A percentile compares a stretch with the other conserved stretches of the same genome.
phyloP scores from a whole-genome alignment of 2,797 vertebrate genomes.

The Eulemur coronatus region DNA sequence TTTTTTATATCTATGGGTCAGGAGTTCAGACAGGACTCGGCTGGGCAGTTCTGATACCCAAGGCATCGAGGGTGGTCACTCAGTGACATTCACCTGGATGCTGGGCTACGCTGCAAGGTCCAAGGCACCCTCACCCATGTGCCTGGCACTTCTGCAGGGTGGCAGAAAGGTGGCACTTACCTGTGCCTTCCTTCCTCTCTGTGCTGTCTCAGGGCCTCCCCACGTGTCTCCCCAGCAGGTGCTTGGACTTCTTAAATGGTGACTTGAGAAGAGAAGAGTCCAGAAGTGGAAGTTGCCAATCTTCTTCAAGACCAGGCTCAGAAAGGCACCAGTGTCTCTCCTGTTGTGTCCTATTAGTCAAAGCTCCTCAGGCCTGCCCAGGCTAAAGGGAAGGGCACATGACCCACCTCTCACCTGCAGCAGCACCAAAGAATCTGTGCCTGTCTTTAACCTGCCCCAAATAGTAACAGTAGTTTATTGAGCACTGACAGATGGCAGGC shows the following conservation, averaged over 20 bases:
- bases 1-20: not conserved
- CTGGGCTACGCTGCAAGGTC: not conserved
- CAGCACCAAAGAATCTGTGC: not conserved
- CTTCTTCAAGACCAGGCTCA: no score
- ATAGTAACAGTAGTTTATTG: fast-evolving
- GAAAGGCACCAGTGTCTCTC: not conserved
- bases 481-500: not conserved
- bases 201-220: fast-evolving
- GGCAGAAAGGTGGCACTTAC: not conserved
- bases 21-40: not conserved
- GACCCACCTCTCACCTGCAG: not conserved
- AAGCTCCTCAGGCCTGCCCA: not conserved
- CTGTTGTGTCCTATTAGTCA: no score
- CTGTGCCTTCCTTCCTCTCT: not conserved
- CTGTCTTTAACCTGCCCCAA: not conserved
- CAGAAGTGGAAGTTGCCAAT: no score
- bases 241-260: no score
- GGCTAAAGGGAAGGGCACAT: no score
- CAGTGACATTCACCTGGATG: not conserved
- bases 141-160: not conserved
- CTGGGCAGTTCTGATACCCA: fast-evolving
- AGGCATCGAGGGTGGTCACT: not conserved
- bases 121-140: fast-evolving
- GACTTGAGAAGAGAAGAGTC: no score
- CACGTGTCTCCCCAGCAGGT: not conserved